Evolutionary conservation across 2,113 vertebrate species (phyloP).

Genomic region (Capra hircus): DNA sequence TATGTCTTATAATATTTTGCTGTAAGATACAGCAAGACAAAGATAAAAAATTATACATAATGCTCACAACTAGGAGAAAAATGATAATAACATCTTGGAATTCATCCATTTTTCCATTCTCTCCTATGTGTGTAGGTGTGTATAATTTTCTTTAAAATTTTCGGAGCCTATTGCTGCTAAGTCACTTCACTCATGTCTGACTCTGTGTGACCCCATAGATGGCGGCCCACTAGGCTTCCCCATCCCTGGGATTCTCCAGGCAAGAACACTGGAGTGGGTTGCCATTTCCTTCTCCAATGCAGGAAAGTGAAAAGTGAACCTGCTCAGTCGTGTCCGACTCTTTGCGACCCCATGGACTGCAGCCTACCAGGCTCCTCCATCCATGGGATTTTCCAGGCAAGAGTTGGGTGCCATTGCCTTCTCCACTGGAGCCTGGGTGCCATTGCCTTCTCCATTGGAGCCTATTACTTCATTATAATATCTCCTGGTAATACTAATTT

Average conservation of each 20-base stretch:
- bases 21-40: neutral
- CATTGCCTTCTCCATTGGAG: no score
- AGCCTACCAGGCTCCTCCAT: rapidly evolving
- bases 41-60: neutral
- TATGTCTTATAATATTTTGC: neutral
- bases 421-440: no score
- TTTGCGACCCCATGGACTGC: no score
- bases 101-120: neutral
- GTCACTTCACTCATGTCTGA: no score
- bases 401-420: no score
- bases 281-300: no score
- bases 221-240: no score
- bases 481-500: neutral
- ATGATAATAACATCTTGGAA: neutral
- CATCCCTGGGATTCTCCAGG: no score
- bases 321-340: rapidly evolving
- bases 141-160: neutral
- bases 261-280: no score
- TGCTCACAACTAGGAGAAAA: neutral
- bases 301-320: no score
- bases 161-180: neutral
- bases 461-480: neutral
- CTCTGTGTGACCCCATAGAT: no score
- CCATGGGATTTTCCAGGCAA: no score
- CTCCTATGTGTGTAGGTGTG: neutral